Evolutionary conservation across 1,140 invertebrate genomes (phyloP).

Genomic region (Dendrolimus kikuchii): DNA sequence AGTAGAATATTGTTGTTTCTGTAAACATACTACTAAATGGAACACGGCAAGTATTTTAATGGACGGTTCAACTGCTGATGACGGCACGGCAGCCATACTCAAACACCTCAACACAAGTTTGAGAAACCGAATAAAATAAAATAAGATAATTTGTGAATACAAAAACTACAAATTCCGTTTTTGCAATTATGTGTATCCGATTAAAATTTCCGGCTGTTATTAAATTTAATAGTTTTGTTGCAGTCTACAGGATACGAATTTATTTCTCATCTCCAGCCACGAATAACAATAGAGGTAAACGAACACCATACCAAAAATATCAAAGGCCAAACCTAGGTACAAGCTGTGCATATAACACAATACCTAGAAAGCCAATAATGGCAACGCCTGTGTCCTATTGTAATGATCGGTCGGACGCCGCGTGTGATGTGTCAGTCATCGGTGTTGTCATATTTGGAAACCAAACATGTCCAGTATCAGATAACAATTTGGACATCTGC

Average conservation of each 20-base stretch:
- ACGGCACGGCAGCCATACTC: slow-evolving; percentile 36
- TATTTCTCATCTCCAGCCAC: slow-evolving; percentile 10
- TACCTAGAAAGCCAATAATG: slow-evolving; percentile 33
- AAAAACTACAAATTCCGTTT: too few species aligned
- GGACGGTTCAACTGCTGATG: slow-evolving; percentile 41
- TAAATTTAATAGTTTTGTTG: background rate
- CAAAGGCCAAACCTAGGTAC: slow-evolving; percentile 37
- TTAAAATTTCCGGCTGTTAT: slow-evolving; percentile 13
- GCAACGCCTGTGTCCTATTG: slow-evolving; percentile 30
- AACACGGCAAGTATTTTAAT: slow-evolving; percentile 50
- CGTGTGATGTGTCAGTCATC: slow-evolving; percentile 39
- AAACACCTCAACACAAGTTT: slow-evolving; percentile 14
- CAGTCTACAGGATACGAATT: slow-evolving; percentile 9
- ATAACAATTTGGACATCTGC: slow-evolving; percentile 57
- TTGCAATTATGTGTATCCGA: too few species aligned
- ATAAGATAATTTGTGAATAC: too few species aligned
- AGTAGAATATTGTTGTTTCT: slow-evolving; percentile 52
- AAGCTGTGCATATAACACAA: slow-evolving; percentile 28
- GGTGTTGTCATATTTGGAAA: slow-evolving; percentile 40
- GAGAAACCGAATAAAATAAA: too few species aligned
- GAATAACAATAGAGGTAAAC: slow-evolving; percentile 44
- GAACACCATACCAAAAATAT: slow-evolving; percentile 34
- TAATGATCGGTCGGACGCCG: slow-evolving; percentile 24
- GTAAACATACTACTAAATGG: slow-evolving; percentile 43
- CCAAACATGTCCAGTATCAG: slow-evolving; percentile 40